Percentiles rank a stretch among this genome's conserved stretches.
Conservation (phyloP, 2,797 vertebrate genomes). For the Oceanodroma leucorhoa region DNA sequence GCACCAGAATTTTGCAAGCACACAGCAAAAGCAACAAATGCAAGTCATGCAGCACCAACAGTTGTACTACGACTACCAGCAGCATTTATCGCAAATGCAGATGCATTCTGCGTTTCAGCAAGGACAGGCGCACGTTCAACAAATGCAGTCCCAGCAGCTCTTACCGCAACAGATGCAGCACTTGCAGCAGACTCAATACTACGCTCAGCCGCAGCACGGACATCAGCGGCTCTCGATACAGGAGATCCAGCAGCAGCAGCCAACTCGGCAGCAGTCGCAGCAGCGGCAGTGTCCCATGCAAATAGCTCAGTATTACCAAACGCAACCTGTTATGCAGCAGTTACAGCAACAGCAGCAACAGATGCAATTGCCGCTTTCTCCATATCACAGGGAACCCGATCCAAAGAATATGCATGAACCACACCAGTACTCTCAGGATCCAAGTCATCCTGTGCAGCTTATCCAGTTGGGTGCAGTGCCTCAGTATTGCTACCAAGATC, state of each 20-base stretch:
- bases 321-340: slow-evolving; percentile 75
- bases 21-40: slow-evolving; percentile 74
- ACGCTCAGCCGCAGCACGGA: slow-evolving; percentile 70
- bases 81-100: slow-evolving; percentile 73
- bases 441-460: slow-evolving; percentile 77
- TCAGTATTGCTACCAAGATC: slow-evolving; percentile 80
- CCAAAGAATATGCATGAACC: slow-evolving; percentile 70
- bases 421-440: slow-evolving; percentile 75
- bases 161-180: slow-evolving; percentile 75
- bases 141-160: slow-evolving; percentile 73
- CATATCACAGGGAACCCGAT: slow-evolving; percentile 74
- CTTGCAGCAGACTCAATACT: slow-evolving; percentile 79
- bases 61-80: slow-evolving; percentile 80
- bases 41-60: slow-evolving; percentile 76
- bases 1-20: slow-evolving; percentile 70
- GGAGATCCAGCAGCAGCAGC: slow-evolving; percentile 71
- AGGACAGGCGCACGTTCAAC: slow-evolving; percentile 64
- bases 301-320: slow-evolving; percentile 80
- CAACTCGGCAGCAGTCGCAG: slow-evolving; percentile 64
- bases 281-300: slow-evolving; percentile 74
- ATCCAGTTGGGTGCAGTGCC: slow-evolving; percentile 78
- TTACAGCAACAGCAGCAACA: slow-evolving; percentile 73
- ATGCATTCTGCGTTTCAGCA: slow-evolving; percentile 73
- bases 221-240: slow-evolving; percentile 72
- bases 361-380: slow-evolving; percentile 72